Percentiles rank a stretch among this genome's conserved stretches.
Conservation (phyloP, 2,888 invertebrate species). For the Phalangium opilio region DNA sequence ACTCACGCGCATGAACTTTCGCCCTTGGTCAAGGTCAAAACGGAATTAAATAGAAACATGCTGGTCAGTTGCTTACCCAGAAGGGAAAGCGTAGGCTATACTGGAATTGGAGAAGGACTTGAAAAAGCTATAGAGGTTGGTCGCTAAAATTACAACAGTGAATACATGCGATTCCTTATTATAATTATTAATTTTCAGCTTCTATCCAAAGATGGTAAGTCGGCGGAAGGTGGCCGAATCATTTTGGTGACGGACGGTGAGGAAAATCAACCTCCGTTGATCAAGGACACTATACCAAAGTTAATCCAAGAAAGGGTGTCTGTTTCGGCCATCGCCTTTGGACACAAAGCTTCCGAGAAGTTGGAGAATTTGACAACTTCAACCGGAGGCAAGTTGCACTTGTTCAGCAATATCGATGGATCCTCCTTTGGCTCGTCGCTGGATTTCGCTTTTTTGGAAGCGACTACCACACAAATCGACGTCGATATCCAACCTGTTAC, state of each 20-base stretch:
- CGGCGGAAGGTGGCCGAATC: slow-evolving; percentile 14
- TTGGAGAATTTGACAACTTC: slow-evolving; percentile 17
- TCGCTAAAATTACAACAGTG: too few species aligned
- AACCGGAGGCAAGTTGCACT: slow-evolving; percentile 18
- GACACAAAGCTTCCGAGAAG: slow-evolving; percentile 22
- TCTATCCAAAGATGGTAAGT: slow-evolving; percentile 2
- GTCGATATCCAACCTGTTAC: slow-evolving; percentile 1
- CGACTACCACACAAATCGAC: slow-evolving; percentile 1
- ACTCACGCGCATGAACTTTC: slow-evolving; percentile 10
- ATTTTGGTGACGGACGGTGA: slow-evolving; percentile 19
- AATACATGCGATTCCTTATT: too few species aligned
- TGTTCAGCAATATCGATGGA: slow-evolving; percentile 17
- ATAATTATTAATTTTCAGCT: too few species aligned
- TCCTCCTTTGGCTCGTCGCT: slow-evolving; percentile 8
- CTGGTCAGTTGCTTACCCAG: slow-evolving; percentile 18
- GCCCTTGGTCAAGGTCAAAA: slow-evolving; percentile 16
- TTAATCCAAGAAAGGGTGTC: slow-evolving; percentile 17
- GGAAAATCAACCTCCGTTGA: slow-evolving; percentile 15
- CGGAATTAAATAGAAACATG: slow-evolving; percentile 10
- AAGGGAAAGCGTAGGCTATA: slow-evolving; percentile 20
- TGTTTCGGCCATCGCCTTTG: slow-evolving; percentile 19
- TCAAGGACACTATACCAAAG: slow-evolving; percentile 18
- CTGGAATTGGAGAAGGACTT: slow-evolving; percentile 21
- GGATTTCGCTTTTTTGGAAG: not conserved
- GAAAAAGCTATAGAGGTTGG: slow-evolving; percentile 11